phyloP scores from a whole-genome alignment of 2,888 invertebrate genomes.

The Tubiluchus corallicola region DNA sequence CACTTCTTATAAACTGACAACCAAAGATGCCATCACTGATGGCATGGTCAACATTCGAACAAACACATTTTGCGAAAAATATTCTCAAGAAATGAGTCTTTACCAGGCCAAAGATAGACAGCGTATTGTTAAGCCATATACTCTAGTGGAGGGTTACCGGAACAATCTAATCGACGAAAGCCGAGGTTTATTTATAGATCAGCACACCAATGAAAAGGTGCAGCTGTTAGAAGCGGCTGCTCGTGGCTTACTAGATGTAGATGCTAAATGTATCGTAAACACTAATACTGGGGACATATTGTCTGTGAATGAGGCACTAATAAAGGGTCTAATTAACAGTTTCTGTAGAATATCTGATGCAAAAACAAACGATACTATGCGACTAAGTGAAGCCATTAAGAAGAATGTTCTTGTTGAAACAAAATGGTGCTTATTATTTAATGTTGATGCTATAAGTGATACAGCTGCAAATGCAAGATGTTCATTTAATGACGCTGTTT shows the following conservation, averaged over 20 bases:
- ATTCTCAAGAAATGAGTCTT: conserved; percentile 44
- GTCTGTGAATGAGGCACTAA: conserved; percentile 65
- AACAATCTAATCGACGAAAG: conserved; percentile 51
- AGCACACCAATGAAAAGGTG: conserved; percentile 51
- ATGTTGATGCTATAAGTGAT: too few relatives aligned
- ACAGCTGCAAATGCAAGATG: too few relatives aligned
- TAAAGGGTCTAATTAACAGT: conserved; percentile 51
- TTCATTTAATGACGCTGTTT: too few relatives aligned
- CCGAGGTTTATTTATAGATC: conserved; percentile 55
- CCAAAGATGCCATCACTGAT: conserved; percentile 55
- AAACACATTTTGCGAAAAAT: conserved; percentile 55
- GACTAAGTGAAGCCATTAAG: conserved; percentile 68
- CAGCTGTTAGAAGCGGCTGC: conserved; percentile 67
- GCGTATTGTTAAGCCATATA: conserved; percentile 67
- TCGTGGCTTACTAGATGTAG: conserved; percentile 66
- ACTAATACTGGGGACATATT: conserved; percentile 55
- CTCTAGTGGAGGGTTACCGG: conserved; percentile 64
- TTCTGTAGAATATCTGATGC: conserved; percentile 44
- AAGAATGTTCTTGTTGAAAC: too few relatives aligned
- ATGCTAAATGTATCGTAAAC: conserved; percentile 64
- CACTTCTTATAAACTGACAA: conserved; percentile 55
- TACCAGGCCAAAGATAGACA: conserved; percentile 62
- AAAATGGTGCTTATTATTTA: too few relatives aligned
- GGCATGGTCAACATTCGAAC: conserved; percentile 50
- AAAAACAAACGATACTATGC: conserved; percentile 48